Percentiles rank a stretch among this genome's conserved stretches.
Conservation (phyloP, 2,888 invertebrate genomes). For the Aphidius colemani region DNA sequence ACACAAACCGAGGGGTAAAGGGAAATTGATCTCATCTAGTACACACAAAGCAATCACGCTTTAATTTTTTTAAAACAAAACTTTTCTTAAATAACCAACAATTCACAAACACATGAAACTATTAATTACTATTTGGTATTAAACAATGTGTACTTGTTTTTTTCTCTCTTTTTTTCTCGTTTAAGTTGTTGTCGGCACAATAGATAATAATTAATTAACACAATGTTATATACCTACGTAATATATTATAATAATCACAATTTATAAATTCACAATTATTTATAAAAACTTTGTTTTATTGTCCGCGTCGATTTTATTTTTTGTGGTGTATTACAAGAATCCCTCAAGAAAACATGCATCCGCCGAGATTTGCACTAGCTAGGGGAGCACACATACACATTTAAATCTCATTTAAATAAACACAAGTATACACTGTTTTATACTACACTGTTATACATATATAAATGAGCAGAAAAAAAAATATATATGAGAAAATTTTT, state of each 20-base stretch:
- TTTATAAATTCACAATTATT: too few species aligned
- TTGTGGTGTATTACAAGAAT: constrained; percentile 42
- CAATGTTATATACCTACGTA: background rate
- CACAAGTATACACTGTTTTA: too few species aligned
- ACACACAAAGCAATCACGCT: constrained; percentile 25
- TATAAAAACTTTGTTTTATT: constrained; percentile 24
- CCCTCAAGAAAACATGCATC: constrained; percentile 58
- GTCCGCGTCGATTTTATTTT: constrained; percentile 48
- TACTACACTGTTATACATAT: background rate
- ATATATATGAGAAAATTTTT: too few species aligned
- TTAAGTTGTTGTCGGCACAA: too few species aligned
- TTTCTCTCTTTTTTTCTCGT: too few species aligned
- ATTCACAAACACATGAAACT: background rate
- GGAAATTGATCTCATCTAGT: constrained; percentile 26
- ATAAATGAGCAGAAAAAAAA: too few species aligned
- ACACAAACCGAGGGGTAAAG: constrained; percentile 1
- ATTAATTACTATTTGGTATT: too few species aligned
- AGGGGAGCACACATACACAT: constrained; percentile 45
- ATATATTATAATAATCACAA: too few species aligned
- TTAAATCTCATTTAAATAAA: too few species aligned
- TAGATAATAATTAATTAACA: constrained; percentile 13
- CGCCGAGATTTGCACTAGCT: constrained; percentile 58
- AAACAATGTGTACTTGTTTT: too few species aligned
- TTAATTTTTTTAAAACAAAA: constrained; percentile 36
- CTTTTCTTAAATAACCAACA: constrained; percentile 7